A percentile compares a stretch with the other conserved stretches of the same genome.
Conservation (phyloP, 2,113 vertebrate genomes). For the Dermatemys mawii region DNA sequence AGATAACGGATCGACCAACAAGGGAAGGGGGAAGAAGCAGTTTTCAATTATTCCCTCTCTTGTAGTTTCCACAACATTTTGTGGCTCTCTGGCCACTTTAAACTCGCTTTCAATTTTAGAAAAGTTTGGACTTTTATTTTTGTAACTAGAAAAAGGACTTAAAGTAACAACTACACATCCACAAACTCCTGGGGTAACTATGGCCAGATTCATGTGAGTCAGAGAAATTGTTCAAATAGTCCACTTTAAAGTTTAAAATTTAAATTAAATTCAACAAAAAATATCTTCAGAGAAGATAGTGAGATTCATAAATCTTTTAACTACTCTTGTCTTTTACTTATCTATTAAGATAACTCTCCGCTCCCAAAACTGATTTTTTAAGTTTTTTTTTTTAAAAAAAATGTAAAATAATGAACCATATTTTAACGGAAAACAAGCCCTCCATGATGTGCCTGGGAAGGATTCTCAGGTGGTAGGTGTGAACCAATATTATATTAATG, state of each 20-base stretch:
- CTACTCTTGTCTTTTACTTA: background rate
- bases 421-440: background rate
- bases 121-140: background rate
- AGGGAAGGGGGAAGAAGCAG: background rate
- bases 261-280: slow-evolving; percentile 33
- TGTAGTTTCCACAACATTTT: background rate
- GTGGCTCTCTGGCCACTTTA: background rate
- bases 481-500: slow-evolving; percentile 17
- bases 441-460: background rate
- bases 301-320: background rate
- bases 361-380: background rate
- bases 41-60: background rate
- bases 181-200: no score
- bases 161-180: background rate
- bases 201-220: background rate
- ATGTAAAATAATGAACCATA: background rate
- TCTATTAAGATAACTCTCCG: background rate
- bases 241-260: background rate
- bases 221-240: background rate
- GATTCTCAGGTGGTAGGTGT: slow-evolving; percentile 12
- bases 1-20: background rate
- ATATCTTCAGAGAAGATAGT: slow-evolving; percentile 1
- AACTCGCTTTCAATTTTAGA: background rate
- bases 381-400: background rate
- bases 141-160: background rate